These are phyloP conservation scores for Drosophila serrata DNA, from an alignment of 1,140 invertebrate species.

Conservation along the genomic window DNA sequence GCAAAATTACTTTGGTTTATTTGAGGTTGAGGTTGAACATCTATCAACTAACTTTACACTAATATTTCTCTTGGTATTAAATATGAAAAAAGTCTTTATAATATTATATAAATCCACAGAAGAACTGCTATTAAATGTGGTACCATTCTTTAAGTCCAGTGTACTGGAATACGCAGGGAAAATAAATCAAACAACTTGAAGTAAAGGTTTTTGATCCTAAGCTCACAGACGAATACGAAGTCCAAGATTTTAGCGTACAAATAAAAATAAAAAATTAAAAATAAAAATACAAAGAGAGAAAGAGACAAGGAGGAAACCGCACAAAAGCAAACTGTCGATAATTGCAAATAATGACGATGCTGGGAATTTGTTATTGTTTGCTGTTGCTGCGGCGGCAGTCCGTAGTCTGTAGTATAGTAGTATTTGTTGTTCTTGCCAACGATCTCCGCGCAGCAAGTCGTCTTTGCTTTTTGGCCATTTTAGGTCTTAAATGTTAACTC, in stretches of 20 bases:
- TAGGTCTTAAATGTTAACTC: constrained; percentile 81
- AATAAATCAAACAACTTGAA: constrained; percentile 55
- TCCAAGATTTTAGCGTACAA: constrained; percentile 62
- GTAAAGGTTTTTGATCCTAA: constrained; percentile 79
- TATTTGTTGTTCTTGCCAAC: constrained; percentile 44
- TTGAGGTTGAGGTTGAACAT: not conserved
- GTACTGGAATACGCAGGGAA: constrained; percentile 50
- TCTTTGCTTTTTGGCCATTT: constrained; percentile 64
- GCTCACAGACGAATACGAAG: constrained; percentile 52
- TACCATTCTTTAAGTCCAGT: constrained; percentile 8
- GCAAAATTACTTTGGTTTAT: not conserved
- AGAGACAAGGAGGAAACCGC: constrained; percentile 48
- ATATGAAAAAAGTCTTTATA: not conserved
- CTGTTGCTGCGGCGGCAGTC: constrained; percentile 32
- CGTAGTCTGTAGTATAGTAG: constrained; percentile 16
- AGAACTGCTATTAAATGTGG: not conserved
- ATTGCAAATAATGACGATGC: constrained; percentile 81
- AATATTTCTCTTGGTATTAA: too few relatives aligned
- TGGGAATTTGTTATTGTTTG: constrained; percentile 65
- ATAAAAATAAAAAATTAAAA: constrained; percentile 27
- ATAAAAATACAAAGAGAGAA: constrained; percentile 19
- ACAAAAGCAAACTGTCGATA: constrained; percentile 77
- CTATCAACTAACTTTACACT: too few relatives aligned
- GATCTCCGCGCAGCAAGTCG: constrained; percentile 45
- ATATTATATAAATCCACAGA: not conserved